Base-by-base conservation (phyloP, 2,797 vertebrate species). In the Pelobates cultripes region DNA sequence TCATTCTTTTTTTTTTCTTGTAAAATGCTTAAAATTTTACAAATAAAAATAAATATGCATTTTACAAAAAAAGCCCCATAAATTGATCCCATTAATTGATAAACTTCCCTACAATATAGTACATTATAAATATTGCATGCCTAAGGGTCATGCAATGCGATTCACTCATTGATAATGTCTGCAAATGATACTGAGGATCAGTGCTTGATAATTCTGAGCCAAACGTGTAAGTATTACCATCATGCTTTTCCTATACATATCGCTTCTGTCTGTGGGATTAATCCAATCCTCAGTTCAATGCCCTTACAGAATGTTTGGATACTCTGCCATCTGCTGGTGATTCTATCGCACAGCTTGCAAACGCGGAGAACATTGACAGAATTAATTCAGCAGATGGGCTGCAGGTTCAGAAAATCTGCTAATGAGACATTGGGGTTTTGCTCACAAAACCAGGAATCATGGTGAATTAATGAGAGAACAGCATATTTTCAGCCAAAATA, bases 241-340 rank as follows among this genome's bases (percentile, higher is more conserved):
- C 17, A 47, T 28, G 45, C 70, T 57, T 67, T 75, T 69, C 45
- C 40, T 47, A 47, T 40, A 53, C 13, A 10, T 14, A 9, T 40
- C 43, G 53, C 73, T 51, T 51, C 42, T 70, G 73, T 44, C 61
- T 75, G 57, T 81, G 64, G 43, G 9, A 17, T 4, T 8, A 70
- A 45, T 73, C 55, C 66, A 60, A 7, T 57, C 51, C 60, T 51
- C 45, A 57, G 13, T 47, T 73, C 78, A 60, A 15, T 15, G n/a
- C 42, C 42, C 10, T 10, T 51, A n/a, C 68, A 15, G 60, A 64
- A 55, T 43, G 4, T 55, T 40, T 61, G 71, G 63, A 44, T 64
- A 63, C 55, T 79, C 14, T 70, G 77, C 76, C 81, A 83, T 73
- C 81, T 83, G 42, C 42, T 79, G 81, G 77, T 70, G 43, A 4